A percentile compares a stretch with the other conserved stretches of the same genome.
Evolutionary conservation across 2,797 vertebrate genomes (phyloP).

Genomic region (Schizothorax lantsangensis): DNA sequence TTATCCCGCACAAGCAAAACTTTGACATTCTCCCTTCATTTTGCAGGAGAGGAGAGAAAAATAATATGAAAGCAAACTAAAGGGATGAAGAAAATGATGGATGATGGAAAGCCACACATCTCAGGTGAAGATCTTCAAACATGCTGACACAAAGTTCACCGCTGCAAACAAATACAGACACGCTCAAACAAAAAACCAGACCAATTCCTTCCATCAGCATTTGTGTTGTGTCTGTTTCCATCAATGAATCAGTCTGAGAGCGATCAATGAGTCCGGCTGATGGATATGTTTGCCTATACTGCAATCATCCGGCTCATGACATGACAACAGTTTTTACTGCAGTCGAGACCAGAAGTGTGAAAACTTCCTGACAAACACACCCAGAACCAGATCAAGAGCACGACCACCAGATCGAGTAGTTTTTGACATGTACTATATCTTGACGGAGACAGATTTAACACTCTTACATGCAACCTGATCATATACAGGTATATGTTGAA

Average conservation of each 20-base stretch:
- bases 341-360: background rate
- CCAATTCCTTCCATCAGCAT: constrained; percentile 3
- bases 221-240: background rate
- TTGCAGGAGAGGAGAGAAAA: background rate
- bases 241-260: constrained; percentile 20
- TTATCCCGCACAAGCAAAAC: background rate
- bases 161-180: constrained; percentile 17
- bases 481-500: background rate
- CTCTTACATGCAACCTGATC: background rate
- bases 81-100: background rate
- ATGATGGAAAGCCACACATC: background rate
- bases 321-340: background rate
- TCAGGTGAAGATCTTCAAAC: background rate
- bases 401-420: no score
- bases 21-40: background rate
- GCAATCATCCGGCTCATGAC: background rate
- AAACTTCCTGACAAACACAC: background rate
- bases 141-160: background rate
- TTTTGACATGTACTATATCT: background rate
- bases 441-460: background rate
- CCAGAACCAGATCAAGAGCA: background rate
- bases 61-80: background rate
- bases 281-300: background rate
- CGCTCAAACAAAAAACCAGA: background rate
- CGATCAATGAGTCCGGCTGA: background rate